phyloP scores from a whole-genome alignment of 2,888 invertebrate species.

The Aphodius granarius region DNA sequence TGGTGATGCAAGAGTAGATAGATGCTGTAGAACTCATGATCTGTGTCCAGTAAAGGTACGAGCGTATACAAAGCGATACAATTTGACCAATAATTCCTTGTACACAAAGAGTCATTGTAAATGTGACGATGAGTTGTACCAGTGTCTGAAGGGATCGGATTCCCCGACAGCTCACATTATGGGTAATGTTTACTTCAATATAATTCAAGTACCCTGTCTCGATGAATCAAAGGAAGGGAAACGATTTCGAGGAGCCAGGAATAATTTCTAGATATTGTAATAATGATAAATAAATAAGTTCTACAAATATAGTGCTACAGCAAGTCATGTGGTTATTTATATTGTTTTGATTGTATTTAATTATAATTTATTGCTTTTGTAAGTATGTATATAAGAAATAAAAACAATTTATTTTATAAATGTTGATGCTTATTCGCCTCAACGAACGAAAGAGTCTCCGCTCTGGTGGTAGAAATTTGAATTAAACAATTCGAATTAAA shows the following conservation, averaged over 20 bases:
- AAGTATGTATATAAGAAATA: slow-evolving; percentile 15
- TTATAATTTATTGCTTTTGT: slow-evolving; percentile 23
- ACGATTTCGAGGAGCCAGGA: slow-evolving; percentile 57
- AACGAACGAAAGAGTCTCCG: too few relatives aligned
- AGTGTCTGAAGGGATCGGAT: slow-evolving; percentile 76
- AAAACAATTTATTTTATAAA: background rate
- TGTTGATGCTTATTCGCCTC: background rate
- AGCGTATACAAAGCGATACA: slow-evolving; percentile 73
- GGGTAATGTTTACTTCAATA: slow-evolving; percentile 85
- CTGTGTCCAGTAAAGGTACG: slow-evolving; percentile 81
- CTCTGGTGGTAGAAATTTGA: too few relatives aligned
- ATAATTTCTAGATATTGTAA: slow-evolving; percentile 54
- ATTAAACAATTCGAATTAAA: too few relatives aligned
- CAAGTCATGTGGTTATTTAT: background rate
- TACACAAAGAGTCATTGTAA: slow-evolving; percentile 89
- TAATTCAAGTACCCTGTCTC: slow-evolving; percentile 75
- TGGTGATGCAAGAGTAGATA: slow-evolving; percentile 69
- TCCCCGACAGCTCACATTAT: slow-evolving; percentile 73
- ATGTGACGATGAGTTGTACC: slow-evolving; percentile 82
- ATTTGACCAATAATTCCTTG: slow-evolving; percentile 79
- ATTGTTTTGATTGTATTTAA: slow-evolving; percentile 16
- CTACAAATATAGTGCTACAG: background rate
- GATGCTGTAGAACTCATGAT: slow-evolving; percentile 89
- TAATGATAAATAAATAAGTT: slow-evolving; percentile 14
- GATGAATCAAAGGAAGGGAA: slow-evolving; percentile 58